Evolutionary conservation across 2,888 invertebrate genomes (phyloP).

Genomic region (Trilocha varians): DNA sequence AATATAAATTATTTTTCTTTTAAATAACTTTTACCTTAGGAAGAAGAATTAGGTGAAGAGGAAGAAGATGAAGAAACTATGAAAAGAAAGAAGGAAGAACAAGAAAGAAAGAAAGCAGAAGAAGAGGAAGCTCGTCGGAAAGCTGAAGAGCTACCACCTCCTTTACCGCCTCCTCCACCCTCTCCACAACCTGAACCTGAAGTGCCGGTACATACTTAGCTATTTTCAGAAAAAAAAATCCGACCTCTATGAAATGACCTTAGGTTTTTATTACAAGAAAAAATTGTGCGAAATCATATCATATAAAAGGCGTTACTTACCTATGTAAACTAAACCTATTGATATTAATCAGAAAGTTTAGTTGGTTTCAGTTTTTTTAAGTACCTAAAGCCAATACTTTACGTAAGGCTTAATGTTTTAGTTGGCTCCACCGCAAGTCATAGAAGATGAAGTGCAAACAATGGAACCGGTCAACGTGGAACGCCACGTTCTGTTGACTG

Average conservation of each 20-base stretch:
- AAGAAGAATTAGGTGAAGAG: constrained; percentile 44
- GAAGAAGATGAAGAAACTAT: constrained; percentile 54
- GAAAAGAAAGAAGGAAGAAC: constrained; percentile 41
- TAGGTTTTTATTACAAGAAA: no score
- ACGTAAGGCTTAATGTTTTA: constrained; percentile 20
- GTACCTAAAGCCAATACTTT: no score
- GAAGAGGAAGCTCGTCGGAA: constrained; percentile 55
- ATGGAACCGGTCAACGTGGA: constrained; percentile 39
- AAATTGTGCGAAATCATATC: no score
- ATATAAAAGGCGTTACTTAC: no score
- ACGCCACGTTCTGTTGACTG: constrained; percentile 46
- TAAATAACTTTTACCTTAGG: constrained; percentile 12
- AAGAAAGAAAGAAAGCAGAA: constrained; percentile 39
- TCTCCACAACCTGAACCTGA: constrained; percentile 54
- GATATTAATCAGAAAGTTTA: no score
- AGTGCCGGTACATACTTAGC: constrained; percentile 32
- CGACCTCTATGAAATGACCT: neutral
- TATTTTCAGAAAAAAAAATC: neutral
- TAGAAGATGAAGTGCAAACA: constrained; percentile 47
- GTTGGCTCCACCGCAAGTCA: constrained; percentile 35
- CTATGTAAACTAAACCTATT: no score
- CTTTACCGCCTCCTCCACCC: constrained; percentile 59
- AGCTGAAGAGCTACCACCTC: constrained; percentile 53
- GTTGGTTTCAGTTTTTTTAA: no score
- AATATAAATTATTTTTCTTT: neutral